Percentiles rank a stretch among this genome's conserved stretches.
phyloP scores from a whole-genome alignment of 2,113 vertebrate genomes.

The Tilapia sparmanii region DNA sequence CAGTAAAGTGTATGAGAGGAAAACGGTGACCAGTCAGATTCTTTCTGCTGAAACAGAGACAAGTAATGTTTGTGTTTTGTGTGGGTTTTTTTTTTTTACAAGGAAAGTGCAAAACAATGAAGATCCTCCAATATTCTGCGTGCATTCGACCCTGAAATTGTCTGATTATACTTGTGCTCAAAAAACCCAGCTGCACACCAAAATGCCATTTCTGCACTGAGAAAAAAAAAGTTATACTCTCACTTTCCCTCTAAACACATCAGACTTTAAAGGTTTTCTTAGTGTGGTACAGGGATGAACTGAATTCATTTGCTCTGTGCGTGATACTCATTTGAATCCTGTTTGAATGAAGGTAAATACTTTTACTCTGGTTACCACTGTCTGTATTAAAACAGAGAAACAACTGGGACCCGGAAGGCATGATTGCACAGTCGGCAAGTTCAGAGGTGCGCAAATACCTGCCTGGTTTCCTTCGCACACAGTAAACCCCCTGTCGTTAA shows the following conservation, averaged over 20 bases:
- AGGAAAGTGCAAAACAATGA: not conserved
- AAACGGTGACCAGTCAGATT: not conserved
- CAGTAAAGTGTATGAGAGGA: not conserved
- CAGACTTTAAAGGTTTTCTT: not conserved
- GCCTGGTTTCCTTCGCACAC: not conserved
- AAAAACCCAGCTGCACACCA: not conserved
- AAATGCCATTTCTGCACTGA: not conserved
- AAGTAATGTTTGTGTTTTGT: not conserved
- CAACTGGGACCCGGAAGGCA: not conserved
- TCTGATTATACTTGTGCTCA: not conserved
- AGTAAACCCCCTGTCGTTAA: not conserved
- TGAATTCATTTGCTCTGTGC: slow-evolving; percentile 11
- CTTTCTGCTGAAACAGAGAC: not conserved
- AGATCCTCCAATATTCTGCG: not conserved
- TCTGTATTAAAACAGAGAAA: slow-evolving; percentile 1
- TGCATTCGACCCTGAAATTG: slow-evolving; percentile 7
- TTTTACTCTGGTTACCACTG: slow-evolving; percentile 48
- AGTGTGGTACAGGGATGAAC: not conserved
- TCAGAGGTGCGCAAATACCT: not conserved
- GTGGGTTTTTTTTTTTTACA: not conserved
- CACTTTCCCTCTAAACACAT: not conserved
- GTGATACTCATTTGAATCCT: slow-evolving; percentile 37
- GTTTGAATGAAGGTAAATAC: slow-evolving; percentile 41
- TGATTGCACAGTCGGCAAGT: slow-evolving; percentile 3
- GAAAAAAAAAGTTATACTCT: not conserved